Base-by-base conservation (phyloP, 2,113 vertebrate species). In the Hippocampus zosterae region DNA sequence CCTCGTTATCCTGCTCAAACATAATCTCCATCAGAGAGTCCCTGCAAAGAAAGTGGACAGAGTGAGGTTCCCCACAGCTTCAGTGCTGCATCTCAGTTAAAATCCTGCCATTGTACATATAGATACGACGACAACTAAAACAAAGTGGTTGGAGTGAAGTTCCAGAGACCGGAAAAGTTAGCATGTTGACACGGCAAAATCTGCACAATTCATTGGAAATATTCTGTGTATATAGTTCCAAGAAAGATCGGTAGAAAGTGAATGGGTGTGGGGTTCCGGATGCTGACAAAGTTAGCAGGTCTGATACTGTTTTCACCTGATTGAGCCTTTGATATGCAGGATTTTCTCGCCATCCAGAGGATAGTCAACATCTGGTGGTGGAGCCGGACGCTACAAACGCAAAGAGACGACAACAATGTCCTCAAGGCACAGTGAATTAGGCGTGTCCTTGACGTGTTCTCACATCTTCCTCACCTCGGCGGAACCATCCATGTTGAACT, bases 1-100 rank as follows among this genome's bases (percentile, higher is more conserved):
- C 96, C 74, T 99, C 97, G 10, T 99, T 99, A 85, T 99, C 97
- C 90, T 99, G 97, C 57, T 98, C 97, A 88, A 99, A 99, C 61
- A 99, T 87, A 61, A 98, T 94, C 90, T 99, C 97, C 9, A 95
- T 95, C 68, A 98, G 89, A 0, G 96, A 98, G 88, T 99, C 97
- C 84, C 97, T 99, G 84, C 64, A 69, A 71, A 81, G 18, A 12
- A 16, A 46, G 16, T 29, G 27, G 16, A 33, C 18, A 16, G 57
- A 60, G 27, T 59, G 25, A 59, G 13, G 56, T 59, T 59, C 25
- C 56, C 25, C 25, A 29, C 2, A 44, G 10, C 42, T 44, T 44
- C 42, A 44, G 9, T 12, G 10, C 13, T 44, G 10, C 10, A 44
- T 12, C 42, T 12, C 10, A 12, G 42, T 44, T 11, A 3, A 44